Evolutionary conservation across 2,888 invertebrate species (phyloP).

Genomic region (Encarsia formosa): DNA sequence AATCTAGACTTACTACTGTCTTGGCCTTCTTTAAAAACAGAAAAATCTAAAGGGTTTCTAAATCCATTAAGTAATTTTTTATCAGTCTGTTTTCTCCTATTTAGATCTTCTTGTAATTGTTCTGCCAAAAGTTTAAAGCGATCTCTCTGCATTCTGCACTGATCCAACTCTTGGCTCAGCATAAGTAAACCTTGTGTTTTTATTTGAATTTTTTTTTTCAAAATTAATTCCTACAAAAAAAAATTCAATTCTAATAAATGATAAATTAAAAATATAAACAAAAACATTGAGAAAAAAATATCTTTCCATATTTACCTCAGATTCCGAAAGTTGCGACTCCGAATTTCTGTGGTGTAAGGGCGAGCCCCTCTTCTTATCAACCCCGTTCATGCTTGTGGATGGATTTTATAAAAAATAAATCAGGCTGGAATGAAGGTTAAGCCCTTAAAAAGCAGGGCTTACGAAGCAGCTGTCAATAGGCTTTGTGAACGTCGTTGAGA

Average conservation of each 20-base stretch:
- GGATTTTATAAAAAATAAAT: too few species aligned
- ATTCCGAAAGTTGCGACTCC: not conserved
- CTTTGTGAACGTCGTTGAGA: too few species aligned
- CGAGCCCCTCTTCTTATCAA: constrained; percentile 20
- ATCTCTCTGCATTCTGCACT: constrained; percentile 74
- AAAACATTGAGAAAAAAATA: too few species aligned
- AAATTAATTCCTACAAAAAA: constrained; percentile 28
- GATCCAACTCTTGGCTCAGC: constrained; percentile 71
- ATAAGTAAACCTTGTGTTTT: constrained; percentile 80
- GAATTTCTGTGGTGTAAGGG: constrained; percentile 4
- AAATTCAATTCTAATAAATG: too few species aligned
- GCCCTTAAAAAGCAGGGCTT: too few species aligned
- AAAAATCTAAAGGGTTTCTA: not conserved
- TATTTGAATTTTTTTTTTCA: constrained; percentile 64
- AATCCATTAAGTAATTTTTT: constrained; percentile 32
- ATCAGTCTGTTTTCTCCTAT: constrained; percentile 50
- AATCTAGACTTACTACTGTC: not conserved
- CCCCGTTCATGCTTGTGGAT: constrained; percentile 24
- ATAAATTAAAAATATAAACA: too few species aligned
- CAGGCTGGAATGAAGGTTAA: too few species aligned
- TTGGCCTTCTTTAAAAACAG: not conserved
- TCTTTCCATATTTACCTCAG: constrained; percentile 17
- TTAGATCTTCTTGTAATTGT: constrained; percentile 61
- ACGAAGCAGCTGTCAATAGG: too few species aligned
- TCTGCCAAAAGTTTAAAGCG: constrained; percentile 77